Base-by-base conservation (phyloP, 2,113 vertebrate species). In the Cryptotis parvus region DNA sequence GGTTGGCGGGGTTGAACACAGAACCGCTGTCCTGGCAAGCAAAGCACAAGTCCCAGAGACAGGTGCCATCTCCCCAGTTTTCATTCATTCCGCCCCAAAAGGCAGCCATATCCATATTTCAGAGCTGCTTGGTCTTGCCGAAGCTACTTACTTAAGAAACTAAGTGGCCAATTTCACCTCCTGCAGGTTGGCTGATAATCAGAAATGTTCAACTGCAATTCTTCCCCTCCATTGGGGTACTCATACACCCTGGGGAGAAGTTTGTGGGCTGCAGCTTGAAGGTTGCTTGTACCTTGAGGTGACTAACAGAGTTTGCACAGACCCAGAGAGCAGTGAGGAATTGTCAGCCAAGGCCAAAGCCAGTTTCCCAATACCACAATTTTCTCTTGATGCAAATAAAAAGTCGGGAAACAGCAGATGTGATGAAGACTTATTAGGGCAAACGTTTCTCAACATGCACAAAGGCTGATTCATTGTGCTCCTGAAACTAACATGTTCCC, bases 71-170 rank as follows among this genome's bases (percentile, higher is more conserved):
- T 22, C 63, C 27, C 63, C 22, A 41, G 43, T 14, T 22, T 86
- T 35, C 27, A 4, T 70, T 77, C 14, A 41, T 43, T 65, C 49
- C 41, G n/a, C 55, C 11, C 35, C 45, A 80, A 76, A 76, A 92
- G n/a, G 74, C 39, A 31, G 39, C 45, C 29, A 4, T 26, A 27
- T n/a, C 52, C 61, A 81, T 22, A 77, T 45, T 90, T 74, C 39
- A 84, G 63, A 87, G 73, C 4, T 33, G 78, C 81, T 78, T 66
- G 84, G 41, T 58, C 39, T 43, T 84, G 68, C 84, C 63, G 16
- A 61, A 68, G 6, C 37, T 73, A 31, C 63, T 87, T 55, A 58
- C 18, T 61, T 20, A 49, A 75, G 61, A 43, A 52, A 66, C 39
- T 66, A 41, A 11, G 31, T 39, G 24, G 77, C 27, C 73, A 63